These are phyloP conservation scores for Habropoda laboriosa DNA, from an alignment of 1,140 invertebrate genomes.

Conservation along the genomic window DNA sequence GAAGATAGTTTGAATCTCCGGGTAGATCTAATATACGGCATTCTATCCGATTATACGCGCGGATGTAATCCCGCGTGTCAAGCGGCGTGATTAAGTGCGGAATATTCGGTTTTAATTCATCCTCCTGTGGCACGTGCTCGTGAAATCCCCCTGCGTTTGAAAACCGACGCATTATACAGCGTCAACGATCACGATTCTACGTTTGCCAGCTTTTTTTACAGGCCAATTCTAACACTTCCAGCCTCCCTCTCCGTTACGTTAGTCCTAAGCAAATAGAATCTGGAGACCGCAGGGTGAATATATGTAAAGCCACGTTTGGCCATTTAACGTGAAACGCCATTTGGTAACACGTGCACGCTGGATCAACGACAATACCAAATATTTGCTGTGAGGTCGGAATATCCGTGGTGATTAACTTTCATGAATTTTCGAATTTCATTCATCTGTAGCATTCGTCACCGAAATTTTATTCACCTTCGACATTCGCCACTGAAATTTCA, in stretches of 20 bases:
- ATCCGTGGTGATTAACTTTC: not conserved
- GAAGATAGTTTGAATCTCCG: constrained; percentile 36
- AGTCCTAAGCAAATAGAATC: constrained; percentile 62
- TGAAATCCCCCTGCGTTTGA: constrained; percentile 33
- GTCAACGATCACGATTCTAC: constrained; percentile 30
- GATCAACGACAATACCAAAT: constrained; percentile 35
- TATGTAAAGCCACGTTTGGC: constrained; percentile 27
- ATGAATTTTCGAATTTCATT: constrained; percentile 5
- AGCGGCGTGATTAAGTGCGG: constrained; percentile 57
- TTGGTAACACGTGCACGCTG: constrained; percentile 44
- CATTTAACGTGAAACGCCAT: constrained; percentile 48
- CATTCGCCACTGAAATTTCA: too few relatives aligned
- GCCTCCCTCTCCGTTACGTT: not conserved
- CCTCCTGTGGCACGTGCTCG: constrained; percentile 55
- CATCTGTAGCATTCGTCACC: too few relatives aligned
- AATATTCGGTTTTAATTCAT: constrained; percentile 65
- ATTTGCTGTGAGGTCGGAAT: not conserved
- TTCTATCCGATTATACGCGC: constrained; percentile 64
- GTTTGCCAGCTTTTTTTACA: constrained; percentile 42
- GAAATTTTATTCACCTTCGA: too few relatives aligned
- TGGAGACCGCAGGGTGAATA: constrained; percentile 42
- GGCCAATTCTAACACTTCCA: constrained; percentile 11
- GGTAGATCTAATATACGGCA: constrained; percentile 58
- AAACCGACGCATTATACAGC: constrained; percentile 51
- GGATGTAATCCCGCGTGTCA: constrained; percentile 62